Percentiles rank a stretch among this genome's conserved stretches.
Evolutionary conservation across 1,140 invertebrate species (phyloP).

Genomic region (Cheumatopsyche charites): DNA sequence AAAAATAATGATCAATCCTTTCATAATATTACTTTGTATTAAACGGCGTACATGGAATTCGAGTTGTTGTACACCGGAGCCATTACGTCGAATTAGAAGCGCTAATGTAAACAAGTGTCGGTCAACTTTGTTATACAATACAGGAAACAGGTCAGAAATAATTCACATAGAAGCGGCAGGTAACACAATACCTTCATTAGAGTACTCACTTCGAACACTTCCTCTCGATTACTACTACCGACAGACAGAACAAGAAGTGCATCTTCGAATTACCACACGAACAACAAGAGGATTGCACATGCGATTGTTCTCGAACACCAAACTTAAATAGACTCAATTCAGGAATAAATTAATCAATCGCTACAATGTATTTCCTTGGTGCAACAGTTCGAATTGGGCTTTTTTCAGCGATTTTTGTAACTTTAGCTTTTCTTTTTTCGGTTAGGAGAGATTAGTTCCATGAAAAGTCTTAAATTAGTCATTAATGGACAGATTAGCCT

Average conservation of each 20-base stretch:
- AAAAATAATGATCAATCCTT: too few relatives aligned
- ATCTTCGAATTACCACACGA: conserved; percentile 21
- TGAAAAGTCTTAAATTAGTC: too few relatives aligned
- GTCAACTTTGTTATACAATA: conserved; percentile 21
- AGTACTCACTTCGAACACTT: conserved; percentile 29
- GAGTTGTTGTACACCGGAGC: too few relatives aligned
- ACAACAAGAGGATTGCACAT: background rate
- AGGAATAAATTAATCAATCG: background rate
- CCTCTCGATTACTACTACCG: conserved; percentile 20
- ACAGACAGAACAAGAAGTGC: too few relatives aligned
- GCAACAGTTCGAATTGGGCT: too few relatives aligned
- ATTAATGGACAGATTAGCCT: too few relatives aligned
- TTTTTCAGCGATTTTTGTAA: too few relatives aligned
- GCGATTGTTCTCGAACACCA: background rate
- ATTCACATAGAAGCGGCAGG: conserved; percentile 38
- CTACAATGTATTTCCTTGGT: background rate
- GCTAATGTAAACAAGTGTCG: conserved; percentile 9
- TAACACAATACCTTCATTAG: conserved; percentile 43
- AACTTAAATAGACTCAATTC: background rate
- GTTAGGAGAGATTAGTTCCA: too few relatives aligned
- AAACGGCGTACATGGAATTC: too few relatives aligned
- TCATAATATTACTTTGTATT: too few relatives aligned
- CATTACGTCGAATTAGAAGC: background rate
- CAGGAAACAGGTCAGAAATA: conserved; percentile 37
- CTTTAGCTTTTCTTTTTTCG: too few relatives aligned